Conservation (phyloP, 1,140 invertebrate species). For the Sarcophaga peregrina region DNA sequence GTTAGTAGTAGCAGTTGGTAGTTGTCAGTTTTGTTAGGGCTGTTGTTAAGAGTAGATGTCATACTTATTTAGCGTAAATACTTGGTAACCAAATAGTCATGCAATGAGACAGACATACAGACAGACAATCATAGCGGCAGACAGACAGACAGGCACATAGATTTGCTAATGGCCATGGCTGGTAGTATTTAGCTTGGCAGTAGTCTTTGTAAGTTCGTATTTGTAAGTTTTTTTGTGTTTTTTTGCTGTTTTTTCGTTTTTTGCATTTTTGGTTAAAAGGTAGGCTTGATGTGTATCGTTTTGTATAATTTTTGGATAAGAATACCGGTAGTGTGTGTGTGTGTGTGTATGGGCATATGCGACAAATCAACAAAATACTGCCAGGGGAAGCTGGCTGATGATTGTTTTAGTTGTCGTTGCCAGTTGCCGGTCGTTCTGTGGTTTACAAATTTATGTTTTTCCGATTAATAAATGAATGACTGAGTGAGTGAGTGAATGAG, state of each 20-base stretch:
- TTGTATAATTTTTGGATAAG: not conserved
- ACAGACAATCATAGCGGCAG: no score
- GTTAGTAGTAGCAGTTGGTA: no score
- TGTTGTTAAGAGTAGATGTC: conserved; percentile 5
- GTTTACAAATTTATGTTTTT: not conserved
- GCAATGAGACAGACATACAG: not conserved
- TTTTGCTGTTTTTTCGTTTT: no score
- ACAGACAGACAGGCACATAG: not conserved
- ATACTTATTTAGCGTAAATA: conserved; percentile 4
- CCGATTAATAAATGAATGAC: not conserved
- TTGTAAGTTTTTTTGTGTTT: no score
- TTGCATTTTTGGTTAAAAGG: no score
- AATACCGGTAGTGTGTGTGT: not conserved
- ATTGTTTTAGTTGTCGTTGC: not conserved
- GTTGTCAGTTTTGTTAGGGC: not conserved
- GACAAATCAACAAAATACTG: not conserved
- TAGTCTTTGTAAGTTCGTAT: not conserved
- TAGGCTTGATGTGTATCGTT: not conserved
- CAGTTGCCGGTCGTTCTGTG: not conserved
- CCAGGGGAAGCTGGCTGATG: not conserved
- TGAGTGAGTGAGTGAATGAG: not conserved
- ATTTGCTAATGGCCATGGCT: not conserved
- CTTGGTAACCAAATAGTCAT: not conserved
- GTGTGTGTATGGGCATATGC: no score
- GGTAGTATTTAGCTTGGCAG: not conserved